Conservation (phyloP, 2,113 vertebrate species). For the Dolichallabes microphthalmus region DNA sequence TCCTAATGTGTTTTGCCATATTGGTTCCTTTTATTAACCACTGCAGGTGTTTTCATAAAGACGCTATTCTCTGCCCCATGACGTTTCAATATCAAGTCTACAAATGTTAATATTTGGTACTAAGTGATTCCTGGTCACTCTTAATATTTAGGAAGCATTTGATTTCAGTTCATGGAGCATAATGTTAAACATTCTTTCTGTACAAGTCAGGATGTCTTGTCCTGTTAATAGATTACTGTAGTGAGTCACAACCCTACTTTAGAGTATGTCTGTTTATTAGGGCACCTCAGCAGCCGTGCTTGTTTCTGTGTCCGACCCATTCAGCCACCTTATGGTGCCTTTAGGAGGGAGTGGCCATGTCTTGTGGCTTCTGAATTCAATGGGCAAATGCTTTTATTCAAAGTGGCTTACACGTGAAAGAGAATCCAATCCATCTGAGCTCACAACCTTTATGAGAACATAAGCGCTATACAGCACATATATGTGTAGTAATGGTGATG, state of each 20-base stretch:
- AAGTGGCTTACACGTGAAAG: background rate
- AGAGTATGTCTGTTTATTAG: background rate
- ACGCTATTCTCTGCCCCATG: background rate
- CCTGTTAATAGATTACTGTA: background rate
- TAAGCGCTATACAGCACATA: background rate
- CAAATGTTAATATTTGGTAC: background rate
- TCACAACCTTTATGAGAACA: background rate
- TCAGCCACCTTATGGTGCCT: background rate
- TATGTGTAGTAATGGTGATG: background rate
- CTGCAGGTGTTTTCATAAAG: background rate
- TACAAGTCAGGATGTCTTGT: background rate
- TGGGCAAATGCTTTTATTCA: background rate
- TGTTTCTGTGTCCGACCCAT: background rate
- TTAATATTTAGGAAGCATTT: background rate
- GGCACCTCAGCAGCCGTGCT: background rate
- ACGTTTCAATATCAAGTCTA: background rate
- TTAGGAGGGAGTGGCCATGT: background rate
- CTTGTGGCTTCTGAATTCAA: background rate
- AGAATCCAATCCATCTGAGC: background rate
- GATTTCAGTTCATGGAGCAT: background rate
- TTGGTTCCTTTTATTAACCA: background rate
- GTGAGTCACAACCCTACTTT: background rate
- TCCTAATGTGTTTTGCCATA: background rate
- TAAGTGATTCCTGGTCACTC: background rate
- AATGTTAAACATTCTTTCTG: background rate